Evolutionary conservation across 2,113 vertebrate species (phyloP).

Genomic region (Sphaerodactylus townsendi): DNA sequence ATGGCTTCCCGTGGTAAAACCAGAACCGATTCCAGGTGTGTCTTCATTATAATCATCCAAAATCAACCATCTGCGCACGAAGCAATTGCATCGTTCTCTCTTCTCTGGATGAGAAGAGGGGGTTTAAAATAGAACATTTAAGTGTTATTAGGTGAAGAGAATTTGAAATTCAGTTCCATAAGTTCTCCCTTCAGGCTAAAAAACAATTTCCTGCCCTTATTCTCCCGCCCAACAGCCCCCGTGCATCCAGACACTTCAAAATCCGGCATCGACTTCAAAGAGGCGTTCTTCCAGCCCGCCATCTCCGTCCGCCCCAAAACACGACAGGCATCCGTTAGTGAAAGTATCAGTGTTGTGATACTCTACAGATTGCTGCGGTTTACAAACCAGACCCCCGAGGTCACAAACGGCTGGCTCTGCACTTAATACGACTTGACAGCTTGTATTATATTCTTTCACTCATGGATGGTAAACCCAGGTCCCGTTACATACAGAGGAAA

Average conservation of each 20-base stretch:
- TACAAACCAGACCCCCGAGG: not conserved
- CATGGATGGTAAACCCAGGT: slow-evolving; percentile 1
- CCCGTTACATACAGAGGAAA: not conserved
- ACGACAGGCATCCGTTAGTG: not conserved
- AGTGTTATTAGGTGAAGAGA: not conserved
- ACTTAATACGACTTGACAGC: slow-evolving; percentile 14
- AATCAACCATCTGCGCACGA: not conserved
- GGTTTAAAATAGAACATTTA: not conserved
- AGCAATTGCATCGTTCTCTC: not conserved
- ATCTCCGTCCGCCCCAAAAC: not conserved
- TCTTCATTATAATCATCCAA: not conserved
- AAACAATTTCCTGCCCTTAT: not conserved
- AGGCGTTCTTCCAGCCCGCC: not conserved
- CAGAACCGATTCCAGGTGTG: not conserved
- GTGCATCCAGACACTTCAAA: slow-evolving; percentile 12
- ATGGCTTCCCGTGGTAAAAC: not conserved
- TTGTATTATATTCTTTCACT: slow-evolving; percentile 25
- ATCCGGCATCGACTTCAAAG: slow-evolving; percentile 12
- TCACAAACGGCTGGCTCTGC: slow-evolving; percentile 28
- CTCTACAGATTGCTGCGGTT: not conserved
- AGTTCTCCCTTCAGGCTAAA: not conserved
- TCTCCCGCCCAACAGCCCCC: not conserved
- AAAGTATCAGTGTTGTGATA: not conserved
- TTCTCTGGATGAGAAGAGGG: not conserved
- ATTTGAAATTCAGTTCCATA: not conserved